phyloP scores from a whole-genome alignment of 1,140 invertebrate genomes.

The Neotoxoptera formosana region DNA sequence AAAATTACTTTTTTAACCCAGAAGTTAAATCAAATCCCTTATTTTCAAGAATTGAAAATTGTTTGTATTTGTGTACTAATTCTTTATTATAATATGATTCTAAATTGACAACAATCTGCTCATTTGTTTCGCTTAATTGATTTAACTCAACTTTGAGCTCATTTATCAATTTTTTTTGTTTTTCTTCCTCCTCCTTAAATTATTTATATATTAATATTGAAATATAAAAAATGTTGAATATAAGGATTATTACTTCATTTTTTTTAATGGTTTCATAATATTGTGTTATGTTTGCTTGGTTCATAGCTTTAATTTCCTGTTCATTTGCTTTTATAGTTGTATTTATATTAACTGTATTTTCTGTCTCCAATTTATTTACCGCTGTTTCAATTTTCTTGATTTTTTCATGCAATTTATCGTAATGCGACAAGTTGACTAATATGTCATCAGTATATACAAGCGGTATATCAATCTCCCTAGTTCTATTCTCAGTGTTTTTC shows the following conservation, averaged over 20 bases:
- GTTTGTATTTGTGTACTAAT: constrained; percentile 71
- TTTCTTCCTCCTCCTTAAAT: neutral
- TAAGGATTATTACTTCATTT: neutral
- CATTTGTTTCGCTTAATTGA: neutral
- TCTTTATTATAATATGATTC: neutral
- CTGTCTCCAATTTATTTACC: constrained; percentile 75
- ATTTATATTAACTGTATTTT: constrained; percentile 69
- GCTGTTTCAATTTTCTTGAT: constrained; percentile 71
- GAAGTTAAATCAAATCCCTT: constrained; percentile 75
- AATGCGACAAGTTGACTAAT: constrained; percentile 69
- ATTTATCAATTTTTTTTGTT: neutral
- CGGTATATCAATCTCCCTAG: constrained; percentile 71
- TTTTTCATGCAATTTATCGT: constrained; percentile 59
- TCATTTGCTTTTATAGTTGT: neutral
- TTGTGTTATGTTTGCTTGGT: neutral
- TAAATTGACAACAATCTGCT: neutral
- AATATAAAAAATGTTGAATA: neutral
- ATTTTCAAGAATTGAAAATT: constrained; percentile 79
- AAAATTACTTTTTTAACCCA: constrained; percentile 72
- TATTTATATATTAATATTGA: neutral
- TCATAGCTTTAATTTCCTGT: neutral
- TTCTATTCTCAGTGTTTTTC: constrained; percentile 72
- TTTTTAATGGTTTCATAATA: neutral
- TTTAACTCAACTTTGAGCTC: neutral
- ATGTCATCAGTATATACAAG: constrained; percentile 66